Conservation (phyloP, 2,888 invertebrate species). For the Stictocephala bisonia region DNA sequence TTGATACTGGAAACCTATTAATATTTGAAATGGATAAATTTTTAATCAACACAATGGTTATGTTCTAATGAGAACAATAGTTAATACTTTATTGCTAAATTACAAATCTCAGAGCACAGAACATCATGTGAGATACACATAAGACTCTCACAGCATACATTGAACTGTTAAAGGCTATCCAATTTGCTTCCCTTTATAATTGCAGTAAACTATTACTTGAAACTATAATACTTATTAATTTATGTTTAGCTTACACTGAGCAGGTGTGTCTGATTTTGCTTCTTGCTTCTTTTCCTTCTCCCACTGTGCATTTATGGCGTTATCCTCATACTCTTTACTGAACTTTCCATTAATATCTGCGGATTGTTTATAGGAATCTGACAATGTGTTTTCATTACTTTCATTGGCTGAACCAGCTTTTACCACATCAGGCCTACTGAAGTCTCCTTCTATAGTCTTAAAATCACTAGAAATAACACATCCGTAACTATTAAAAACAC, state of each 20-base stretch:
- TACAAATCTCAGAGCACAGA: too few species aligned
- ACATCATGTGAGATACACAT: not conserved
- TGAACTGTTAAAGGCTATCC: not conserved
- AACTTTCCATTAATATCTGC: conserved; percentile 16
- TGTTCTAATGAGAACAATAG: not conserved
- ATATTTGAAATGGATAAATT: too few species aligned
- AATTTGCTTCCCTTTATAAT: too few species aligned
- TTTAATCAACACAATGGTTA: too few species aligned
- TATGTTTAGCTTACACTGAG: conserved; percentile 53
- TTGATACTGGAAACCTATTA: too few species aligned
- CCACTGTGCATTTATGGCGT: conserved; percentile 46
- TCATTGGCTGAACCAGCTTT: conserved; percentile 24
- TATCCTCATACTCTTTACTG: conserved; percentile 37
- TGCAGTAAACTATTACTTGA: not conserved
- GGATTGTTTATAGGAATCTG: conserved; percentile 23
- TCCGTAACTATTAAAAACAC: too few species aligned
- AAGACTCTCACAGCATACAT: not conserved
- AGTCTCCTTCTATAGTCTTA: conserved; percentile 51
- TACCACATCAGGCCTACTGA: conserved; percentile 20
- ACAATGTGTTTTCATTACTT: not conserved
- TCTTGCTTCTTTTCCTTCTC: conserved; percentile 44
- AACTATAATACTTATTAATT: too few species aligned
- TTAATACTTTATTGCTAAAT: not conserved
- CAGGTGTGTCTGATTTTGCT: conserved; percentile 45
- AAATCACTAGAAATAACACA: conserved; percentile 54